These are phyloP conservation scores for Camponotus fellah DNA, from an alignment of 2,888 invertebrate species.

Conservation along the genomic window DNA sequence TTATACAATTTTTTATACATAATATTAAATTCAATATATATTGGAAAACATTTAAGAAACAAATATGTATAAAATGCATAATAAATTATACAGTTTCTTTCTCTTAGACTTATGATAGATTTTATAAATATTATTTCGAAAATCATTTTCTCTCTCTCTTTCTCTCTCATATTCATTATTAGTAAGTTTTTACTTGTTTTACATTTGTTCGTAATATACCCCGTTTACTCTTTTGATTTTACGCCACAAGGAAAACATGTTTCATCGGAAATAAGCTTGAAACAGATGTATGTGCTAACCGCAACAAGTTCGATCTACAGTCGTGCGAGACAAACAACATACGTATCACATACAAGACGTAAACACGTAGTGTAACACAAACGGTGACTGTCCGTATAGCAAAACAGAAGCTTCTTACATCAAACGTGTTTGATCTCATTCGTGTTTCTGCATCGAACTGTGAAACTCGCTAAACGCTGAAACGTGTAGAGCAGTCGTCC, in stretches of 20 bases:
- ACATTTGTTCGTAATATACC: not conserved
- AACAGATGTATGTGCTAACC: conserved; percentile 33
- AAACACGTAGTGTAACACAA: not conserved
- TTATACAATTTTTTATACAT: not conserved
- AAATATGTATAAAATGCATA: not conserved
- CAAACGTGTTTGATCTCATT: conserved; percentile 13
- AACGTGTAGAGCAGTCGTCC: conserved; percentile 28
- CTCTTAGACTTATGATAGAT: not conserved
- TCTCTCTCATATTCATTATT: not conserved
- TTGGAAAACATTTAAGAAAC: not conserved
- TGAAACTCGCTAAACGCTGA: conserved; percentile 32
- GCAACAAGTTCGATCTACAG: conserved; percentile 54
- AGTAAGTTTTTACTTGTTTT: not conserved
- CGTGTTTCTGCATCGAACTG: conserved; percentile 21
- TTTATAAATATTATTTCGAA: not conserved
- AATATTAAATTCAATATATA: not conserved
- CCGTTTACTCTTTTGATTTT: not conserved
- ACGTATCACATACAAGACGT: not conserved
- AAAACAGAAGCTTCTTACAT: conserved; percentile 31
- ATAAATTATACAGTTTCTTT: not conserved
- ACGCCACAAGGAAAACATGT: not conserved
- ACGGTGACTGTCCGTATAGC: too few relatives aligned
- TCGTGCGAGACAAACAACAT: not conserved
- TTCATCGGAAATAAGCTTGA: not conserved
- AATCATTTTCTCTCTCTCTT: not conserved